Conservation (phyloP, 2,797 vertebrate genomes). For the Crenuchus spilurus region DNA sequence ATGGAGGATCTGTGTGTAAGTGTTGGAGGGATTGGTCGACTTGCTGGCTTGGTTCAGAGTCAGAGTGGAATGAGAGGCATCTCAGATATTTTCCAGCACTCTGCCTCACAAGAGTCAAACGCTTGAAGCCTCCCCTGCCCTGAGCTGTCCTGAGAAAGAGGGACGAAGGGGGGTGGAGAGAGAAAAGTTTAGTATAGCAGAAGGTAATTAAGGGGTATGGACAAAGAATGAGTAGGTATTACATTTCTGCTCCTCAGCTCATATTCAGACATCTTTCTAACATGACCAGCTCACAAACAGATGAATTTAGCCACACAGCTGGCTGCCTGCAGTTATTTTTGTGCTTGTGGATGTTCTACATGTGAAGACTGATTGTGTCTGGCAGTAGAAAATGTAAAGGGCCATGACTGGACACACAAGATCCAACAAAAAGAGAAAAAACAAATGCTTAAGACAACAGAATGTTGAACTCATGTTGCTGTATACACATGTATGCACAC, state of each 20-base stretch:
- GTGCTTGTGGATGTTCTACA: constrained; percentile 22
- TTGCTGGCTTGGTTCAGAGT: constrained; percentile 54
- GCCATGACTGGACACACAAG: background rate
- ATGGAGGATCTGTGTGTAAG: constrained; percentile 36
- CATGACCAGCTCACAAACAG: background rate
- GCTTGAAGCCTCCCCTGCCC: constrained; percentile 32
- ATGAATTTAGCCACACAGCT: background rate
- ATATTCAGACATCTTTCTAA: background rate
- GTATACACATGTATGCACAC: constrained; percentile 9
- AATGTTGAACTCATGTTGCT: constrained; percentile 38
- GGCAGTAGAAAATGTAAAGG: constrained; percentile 17
- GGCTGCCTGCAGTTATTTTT: constrained; percentile 27
- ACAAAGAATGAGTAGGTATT: background rate
- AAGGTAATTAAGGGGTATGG: background rate
- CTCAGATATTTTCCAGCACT: constrained; percentile 77
- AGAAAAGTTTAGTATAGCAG: background rate
- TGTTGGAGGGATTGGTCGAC: constrained; percentile 42
- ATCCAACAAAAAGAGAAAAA: constrained; percentile 10
- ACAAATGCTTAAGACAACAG: constrained; percentile 33
- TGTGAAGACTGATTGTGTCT: constrained; percentile 29
- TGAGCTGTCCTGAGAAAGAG: constrained; percentile 23
- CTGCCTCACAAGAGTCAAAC: constrained; percentile 66
- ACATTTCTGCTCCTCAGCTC: background rate
- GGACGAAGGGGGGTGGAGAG: background rate
- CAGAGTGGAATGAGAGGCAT: constrained; percentile 79